A percentile compares a stretch with the other conserved stretches of the same genome.
Conservation (phyloP, 2,888 invertebrate species). For the Parapristionchus giblindavisi region DNA sequence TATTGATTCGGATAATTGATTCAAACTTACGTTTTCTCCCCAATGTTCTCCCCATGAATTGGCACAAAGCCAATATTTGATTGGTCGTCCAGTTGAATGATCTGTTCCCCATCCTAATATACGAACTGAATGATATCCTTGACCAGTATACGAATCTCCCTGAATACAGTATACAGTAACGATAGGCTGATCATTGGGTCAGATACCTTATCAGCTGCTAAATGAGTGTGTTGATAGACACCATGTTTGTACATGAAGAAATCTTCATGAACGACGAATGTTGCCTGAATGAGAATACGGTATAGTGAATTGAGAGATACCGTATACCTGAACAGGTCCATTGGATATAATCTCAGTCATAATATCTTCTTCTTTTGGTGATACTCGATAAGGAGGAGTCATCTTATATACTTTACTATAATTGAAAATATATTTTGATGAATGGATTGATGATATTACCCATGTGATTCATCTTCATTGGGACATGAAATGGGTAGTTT, state of each 20-base stretch:
- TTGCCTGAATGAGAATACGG: slow-evolving; percentile 75
- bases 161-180: not conserved
- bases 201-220: slow-evolving; percentile 55
- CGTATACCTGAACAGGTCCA: slow-evolving; percentile 83
- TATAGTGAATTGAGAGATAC: slow-evolving; percentile 55
- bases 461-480: slow-evolving; percentile 26
- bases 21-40: slow-evolving; percentile 78
- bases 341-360: slow-evolving; percentile 89
- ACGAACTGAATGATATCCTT: slow-evolving; percentile 85
- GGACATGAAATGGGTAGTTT: slow-evolving; percentile 34
- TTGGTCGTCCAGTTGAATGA: slow-evolving; percentile 73
- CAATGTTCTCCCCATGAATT: slow-evolving; percentile 92
- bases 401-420: slow-evolving; percentile 69
- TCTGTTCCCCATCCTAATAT: slow-evolving; percentile 92
- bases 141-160: slow-evolving; percentile 60
- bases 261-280: slow-evolving; percentile 88
- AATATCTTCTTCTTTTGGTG: slow-evolving; percentile 78
- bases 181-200: not conserved
- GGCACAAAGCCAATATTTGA: slow-evolving; percentile 88
- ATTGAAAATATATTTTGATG: not conserved
- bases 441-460: not conserved
- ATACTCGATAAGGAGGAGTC: slow-evolving; percentile 72
- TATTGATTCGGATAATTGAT: not conserved
- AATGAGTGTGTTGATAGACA: slow-evolving; percentile 78
- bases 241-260: slow-evolving; percentile 85